Percentiles rank a stretch among this genome's conserved stretches.
Evolutionary conservation across 2,888 invertebrate genomes (phyloP).

Genomic region (Lutraria lutraria): DNA sequence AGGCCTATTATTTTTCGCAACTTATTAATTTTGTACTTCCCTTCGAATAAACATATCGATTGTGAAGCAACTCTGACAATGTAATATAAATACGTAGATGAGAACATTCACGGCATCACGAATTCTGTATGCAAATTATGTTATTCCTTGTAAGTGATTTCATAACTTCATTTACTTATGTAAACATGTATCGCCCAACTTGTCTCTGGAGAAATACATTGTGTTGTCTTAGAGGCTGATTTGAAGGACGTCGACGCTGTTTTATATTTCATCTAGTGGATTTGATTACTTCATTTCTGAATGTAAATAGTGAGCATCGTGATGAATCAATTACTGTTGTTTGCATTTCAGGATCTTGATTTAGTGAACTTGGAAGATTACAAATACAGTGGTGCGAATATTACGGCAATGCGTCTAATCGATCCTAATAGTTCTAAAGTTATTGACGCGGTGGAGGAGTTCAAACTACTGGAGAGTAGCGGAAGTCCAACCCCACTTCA

Average conservation of each 20-base stretch:
- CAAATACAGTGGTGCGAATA: conserved; percentile 96
- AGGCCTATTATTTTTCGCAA: too few relatives aligned
- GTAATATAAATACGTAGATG: not conserved
- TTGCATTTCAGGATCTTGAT: conserved; percentile 84
- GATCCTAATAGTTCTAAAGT: conserved; percentile 81
- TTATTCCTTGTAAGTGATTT: not conserved
- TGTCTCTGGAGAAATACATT: not conserved
- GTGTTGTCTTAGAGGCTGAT: not conserved
- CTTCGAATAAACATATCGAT: too few relatives aligned
- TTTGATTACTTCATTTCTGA: conserved; percentile 14
- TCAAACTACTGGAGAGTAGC: conserved; percentile 76
- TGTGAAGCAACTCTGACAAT: not conserved
- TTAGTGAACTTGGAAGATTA: conserved; percentile 88
- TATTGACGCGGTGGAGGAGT: conserved; percentile 79
- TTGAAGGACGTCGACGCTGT: not conserved
- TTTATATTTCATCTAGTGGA: not conserved
- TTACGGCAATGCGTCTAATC: conserved; percentile 94
- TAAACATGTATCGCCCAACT: not conserved
- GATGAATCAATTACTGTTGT: not conserved
- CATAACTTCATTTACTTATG: not conserved
- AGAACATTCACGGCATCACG: not conserved
- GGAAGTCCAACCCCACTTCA: conserved; percentile 78
- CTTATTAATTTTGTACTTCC: too few relatives aligned
- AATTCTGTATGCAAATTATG: not conserved
- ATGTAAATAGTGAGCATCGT: not conserved